phyloP scores from a whole-genome alignment of 23 tunicate genomes.

The Styela clava region DNA sequence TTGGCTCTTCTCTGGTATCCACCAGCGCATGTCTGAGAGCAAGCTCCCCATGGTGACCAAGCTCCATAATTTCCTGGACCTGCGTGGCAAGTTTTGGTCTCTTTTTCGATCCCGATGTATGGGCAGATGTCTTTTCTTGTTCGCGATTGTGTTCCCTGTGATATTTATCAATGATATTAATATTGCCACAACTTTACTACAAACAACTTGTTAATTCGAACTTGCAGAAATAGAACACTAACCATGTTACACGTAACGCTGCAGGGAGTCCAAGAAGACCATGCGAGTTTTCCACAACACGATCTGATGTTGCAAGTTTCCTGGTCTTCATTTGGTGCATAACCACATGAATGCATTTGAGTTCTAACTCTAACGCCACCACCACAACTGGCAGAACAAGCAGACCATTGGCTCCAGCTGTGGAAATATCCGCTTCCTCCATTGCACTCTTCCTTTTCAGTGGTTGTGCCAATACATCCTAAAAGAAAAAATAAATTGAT shows the following conservation, averaged over 20 bases:
- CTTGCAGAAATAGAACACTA: no score
- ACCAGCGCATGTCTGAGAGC: conserved; percentile 84
- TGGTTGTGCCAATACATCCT: conserved; percentile 53
- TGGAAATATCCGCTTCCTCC: conserved; percentile 37
- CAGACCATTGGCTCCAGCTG: conserved; percentile 52
- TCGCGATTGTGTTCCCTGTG: conserved; percentile 59
- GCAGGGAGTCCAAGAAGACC: conserved; percentile 86
- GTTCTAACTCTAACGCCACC: conserved; percentile 55
- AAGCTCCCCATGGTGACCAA: conserved; percentile 91
- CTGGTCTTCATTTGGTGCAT: conserved; percentile 24
- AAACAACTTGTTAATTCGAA: no score
- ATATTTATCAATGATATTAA: no score
- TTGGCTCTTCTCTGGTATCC: conserved; percentile 67
- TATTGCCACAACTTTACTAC: no score
- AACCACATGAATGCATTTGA: conserved; percentile 32
- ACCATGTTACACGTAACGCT: conserved; percentile 72
- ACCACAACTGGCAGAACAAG: conserved; percentile 71
- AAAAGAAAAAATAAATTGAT: not conserved
- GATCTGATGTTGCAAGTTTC: conserved; percentile 28
- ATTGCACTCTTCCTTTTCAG: conserved; percentile 49
- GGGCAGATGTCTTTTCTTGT: conserved; percentile 60
- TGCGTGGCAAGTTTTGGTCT: conserved; percentile 51
- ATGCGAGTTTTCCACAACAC: conserved; percentile 56
- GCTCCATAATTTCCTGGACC: conserved; percentile 78
- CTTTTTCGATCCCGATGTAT: conserved; percentile 45